phyloP scores from a whole-genome alignment of 1,140 invertebrate species.

The Planococcus citri region DNA sequence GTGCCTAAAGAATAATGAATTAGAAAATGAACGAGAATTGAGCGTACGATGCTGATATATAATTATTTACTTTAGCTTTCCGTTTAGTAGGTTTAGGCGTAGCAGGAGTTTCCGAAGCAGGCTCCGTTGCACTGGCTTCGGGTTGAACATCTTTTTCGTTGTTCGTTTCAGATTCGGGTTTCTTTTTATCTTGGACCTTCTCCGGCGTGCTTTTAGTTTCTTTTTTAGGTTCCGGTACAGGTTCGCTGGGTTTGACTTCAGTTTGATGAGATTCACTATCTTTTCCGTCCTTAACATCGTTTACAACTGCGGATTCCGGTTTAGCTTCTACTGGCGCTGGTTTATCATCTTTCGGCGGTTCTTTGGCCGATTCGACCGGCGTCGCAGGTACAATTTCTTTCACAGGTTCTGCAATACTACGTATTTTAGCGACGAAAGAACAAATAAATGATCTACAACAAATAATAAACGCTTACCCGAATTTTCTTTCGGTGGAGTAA shows the following conservation, averaged over 20 bases:
- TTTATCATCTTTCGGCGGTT: background rate
- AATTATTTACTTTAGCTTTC: background rate
- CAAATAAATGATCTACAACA: background rate
- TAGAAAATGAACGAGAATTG: background rate
- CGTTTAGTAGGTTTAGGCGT: background rate
- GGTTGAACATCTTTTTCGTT: background rate
- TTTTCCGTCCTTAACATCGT: background rate
- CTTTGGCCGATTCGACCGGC: background rate
- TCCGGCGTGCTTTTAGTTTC: background rate
- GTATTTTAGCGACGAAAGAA: background rate
- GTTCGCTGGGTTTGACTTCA: background rate
- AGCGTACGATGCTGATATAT: background rate
- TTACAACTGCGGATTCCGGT: background rate
- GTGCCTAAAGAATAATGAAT: background rate
- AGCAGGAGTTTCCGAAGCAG: background rate
- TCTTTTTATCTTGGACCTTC: background rate
- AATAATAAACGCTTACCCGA: background rate
- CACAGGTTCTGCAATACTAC: background rate
- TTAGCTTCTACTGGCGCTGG: background rate
- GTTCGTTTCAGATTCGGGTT: background rate
- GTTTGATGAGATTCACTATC: background rate
- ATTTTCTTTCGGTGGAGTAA: background rate
- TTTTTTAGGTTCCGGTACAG: background rate
- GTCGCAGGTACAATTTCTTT: background rate
- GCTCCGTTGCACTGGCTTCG: background rate